Conservation (phyloP, 1,140 invertebrate species). For the Trachymyrmex cornetzi region DNA sequence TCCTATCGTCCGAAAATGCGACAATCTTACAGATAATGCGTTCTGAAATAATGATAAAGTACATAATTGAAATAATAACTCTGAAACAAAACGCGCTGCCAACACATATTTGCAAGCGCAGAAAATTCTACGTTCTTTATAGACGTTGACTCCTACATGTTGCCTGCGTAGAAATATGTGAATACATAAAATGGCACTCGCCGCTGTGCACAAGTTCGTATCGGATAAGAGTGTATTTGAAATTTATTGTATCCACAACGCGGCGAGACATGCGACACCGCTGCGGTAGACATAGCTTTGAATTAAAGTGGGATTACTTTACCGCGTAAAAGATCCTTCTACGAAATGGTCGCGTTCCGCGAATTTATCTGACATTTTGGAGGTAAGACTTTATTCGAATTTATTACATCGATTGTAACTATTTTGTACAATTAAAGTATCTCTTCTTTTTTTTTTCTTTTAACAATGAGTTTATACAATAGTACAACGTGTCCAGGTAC, state of each 20-base stretch:
- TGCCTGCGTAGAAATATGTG: not conserved
- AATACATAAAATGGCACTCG: not conserved
- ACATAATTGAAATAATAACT: conserved; percentile 21
- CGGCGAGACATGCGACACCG: not conserved
- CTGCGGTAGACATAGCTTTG: not conserved
- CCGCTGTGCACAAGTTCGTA: not conserved
- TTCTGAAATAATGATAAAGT: not conserved
- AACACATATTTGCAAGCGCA: not conserved
- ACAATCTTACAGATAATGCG: not conserved
- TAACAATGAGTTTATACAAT: conserved; percentile 73
- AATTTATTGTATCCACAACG: conserved; percentile 14
- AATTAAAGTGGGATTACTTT: not conserved
- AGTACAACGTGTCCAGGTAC: conserved; percentile 76
- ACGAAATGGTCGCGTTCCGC: not conserved
- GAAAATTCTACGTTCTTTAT: not conserved
- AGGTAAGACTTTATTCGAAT: conserved; percentile 74
- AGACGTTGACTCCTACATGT: not conserved
- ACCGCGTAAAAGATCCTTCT: not conserved
- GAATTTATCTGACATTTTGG: not conserved
- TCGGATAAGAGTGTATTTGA: conserved; percentile 7
- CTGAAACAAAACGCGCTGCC: not conserved
- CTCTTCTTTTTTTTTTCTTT: conserved; percentile 57
- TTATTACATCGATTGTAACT: conserved; percentile 73
- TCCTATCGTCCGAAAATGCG: not conserved
- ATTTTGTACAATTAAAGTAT: conserved; percentile 75